Percentiles rank a stretch among this genome's conserved stretches.
phyloP scores from a whole-genome alignment of 2,888 invertebrate genomes.

The Bombylius discolor region DNA sequence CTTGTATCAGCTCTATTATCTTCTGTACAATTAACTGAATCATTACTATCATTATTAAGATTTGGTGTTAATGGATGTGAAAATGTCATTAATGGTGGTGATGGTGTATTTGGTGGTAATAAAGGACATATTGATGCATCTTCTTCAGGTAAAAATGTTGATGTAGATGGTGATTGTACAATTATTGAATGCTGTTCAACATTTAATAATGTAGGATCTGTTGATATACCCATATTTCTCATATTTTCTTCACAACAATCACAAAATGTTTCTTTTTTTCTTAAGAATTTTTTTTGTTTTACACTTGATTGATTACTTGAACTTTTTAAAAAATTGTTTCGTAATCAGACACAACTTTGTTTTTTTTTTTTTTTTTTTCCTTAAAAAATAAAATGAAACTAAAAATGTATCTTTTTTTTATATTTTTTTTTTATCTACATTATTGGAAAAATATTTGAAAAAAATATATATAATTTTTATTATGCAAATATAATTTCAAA shows the following conservation, averaged over 20 bases:
- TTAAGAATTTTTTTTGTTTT: no score
- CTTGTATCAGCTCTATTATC: slow-evolving; percentile 28
- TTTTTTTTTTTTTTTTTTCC: no score
- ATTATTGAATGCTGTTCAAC: background rate
- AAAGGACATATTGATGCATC: slow-evolving; percentile 54
- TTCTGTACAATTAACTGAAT: slow-evolving; percentile 22
- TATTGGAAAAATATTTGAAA: no score
- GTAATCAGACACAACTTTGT: no score
- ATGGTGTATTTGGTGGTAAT: slow-evolving; percentile 46
- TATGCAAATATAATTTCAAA: no score
- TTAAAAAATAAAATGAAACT: no score
- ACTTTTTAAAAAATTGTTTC: no score
- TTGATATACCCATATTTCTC: background rate
- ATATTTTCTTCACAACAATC: background rate
- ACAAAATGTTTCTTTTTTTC: no score
- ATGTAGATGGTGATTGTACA: slow-evolving; percentile 28
- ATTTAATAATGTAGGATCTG: background rate
- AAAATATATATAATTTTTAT: no score
- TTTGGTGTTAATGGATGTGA: slow-evolving; percentile 47
- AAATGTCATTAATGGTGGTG: slow-evolving; percentile 44
- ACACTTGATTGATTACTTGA: no score
- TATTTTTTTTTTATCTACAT: no score
- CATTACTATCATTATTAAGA: slow-evolving; percentile 33
- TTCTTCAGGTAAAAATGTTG: slow-evolving; percentile 41
- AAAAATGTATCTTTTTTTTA: no score